Percentiles rank a stretch among this genome's conserved stretches.
Conservation (phyloP, 2,797 vertebrate genomes). For the Lacerta bilineata region DNA sequence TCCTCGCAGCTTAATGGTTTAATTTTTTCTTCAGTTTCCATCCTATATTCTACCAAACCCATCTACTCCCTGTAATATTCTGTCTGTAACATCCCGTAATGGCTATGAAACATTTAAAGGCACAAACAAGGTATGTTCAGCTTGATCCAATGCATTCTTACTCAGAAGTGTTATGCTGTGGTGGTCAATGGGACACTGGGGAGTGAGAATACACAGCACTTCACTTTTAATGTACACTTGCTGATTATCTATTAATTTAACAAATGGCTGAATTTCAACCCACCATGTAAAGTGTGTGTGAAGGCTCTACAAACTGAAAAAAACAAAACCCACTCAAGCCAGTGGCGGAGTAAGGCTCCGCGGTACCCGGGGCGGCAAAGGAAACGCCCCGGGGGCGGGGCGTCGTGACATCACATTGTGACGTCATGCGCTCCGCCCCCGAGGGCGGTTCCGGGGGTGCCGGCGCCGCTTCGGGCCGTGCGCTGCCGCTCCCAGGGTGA, state of each 20-base stretch:
- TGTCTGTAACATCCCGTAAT: not conserved
- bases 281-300: not conserved
- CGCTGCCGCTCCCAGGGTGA: no score
- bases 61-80: not conserved
- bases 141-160: not conserved
- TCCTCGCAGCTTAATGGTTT: not conserved
- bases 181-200: not conserved
- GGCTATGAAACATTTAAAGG: not conserved
- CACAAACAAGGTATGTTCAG: not conserved
- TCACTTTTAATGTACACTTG: not conserved
- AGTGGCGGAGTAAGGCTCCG: no score
- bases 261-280: not conserved
- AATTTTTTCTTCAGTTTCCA: not conserved
- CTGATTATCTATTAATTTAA: constrained; percentile 6
- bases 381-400: no score
- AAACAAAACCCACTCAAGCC: not conserved
- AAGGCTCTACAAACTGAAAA: not conserved
- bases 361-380: no score
- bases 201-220: not conserved
- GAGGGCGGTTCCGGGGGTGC: no score
- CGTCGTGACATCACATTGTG: no score
- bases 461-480: no score
- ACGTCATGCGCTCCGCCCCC: no score
- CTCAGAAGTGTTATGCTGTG: not conserved
- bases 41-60: not conserved